These are phyloP conservation scores for Luperina nickerlii DNA, from an alignment of 2,888 invertebrate species.

Conservation along the genomic window DNA sequence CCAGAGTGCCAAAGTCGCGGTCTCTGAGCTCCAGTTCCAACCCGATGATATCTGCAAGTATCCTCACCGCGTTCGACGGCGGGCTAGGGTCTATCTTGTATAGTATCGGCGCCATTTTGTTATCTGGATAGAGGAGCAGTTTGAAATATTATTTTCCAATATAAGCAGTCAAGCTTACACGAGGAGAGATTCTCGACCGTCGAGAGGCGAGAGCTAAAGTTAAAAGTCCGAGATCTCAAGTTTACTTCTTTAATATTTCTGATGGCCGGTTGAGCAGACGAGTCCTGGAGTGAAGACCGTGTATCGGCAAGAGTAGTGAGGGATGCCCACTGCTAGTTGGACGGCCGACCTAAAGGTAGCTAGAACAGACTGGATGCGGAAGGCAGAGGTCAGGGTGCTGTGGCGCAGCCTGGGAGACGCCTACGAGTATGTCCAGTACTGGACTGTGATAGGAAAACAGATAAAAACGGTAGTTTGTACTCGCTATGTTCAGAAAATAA, in stretches of 20 bases:
- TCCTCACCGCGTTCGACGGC: constrained; percentile 72
- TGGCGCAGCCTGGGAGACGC: too few relatives aligned
- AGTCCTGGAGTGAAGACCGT: too few relatives aligned
- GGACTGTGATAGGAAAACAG: too few relatives aligned
- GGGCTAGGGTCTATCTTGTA: constrained; percentile 74
- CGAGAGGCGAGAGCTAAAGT: background rate
- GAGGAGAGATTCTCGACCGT: background rate
- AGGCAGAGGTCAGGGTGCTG: too few relatives aligned
- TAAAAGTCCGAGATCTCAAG: background rate
- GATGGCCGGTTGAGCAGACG: too few relatives aligned
- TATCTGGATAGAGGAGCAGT: constrained; percentile 3
- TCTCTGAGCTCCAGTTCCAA: constrained; percentile 68
- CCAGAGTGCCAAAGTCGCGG: constrained; percentile 58
- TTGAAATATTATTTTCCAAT: background rate
- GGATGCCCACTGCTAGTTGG: too few relatives aligned
- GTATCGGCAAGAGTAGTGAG: too few relatives aligned
- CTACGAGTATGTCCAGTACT: too few relatives aligned
- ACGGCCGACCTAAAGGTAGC: too few relatives aligned
- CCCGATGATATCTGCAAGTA: constrained; percentile 73
- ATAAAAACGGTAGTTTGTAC: too few relatives aligned
- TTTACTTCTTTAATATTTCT: too few relatives aligned
- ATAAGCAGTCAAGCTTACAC: background rate
- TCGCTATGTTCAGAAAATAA: background rate
- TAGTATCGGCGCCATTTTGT: constrained; percentile 64
- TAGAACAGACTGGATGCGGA: too few relatives aligned